Base-by-base conservation (phyloP, 2,888 invertebrate genomes). In the Cephus pulcher region DNA sequence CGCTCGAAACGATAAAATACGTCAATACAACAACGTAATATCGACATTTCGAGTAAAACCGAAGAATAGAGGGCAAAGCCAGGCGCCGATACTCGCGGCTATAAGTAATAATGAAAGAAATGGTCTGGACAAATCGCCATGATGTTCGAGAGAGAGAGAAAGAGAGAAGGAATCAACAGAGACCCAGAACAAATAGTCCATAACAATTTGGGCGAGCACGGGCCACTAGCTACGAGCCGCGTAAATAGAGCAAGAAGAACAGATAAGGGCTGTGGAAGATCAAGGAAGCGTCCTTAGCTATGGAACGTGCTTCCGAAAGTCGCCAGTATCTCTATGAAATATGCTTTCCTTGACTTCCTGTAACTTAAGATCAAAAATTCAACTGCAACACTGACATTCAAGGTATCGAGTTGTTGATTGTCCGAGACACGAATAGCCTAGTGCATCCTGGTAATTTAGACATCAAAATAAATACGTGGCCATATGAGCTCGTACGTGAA, bases 81-180 rank as follows among this genome's bases (percentile, higher is more conserved):
- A 40, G 15, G 37, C 37, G 37, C 37, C 12, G 12, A 40, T 15
- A 15, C 15, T 4, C 12, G 37, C 37, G 37, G 4, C 37, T 75
- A 12, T 56, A 68, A 68, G 74, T 74, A 34, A 74, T 76, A 76
- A 79, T 79, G 79, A 74, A 74, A 76, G 73, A 79, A 79, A 79
- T 76, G 79, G 74, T 12, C 30, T 40, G 71, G 56, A 78, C 35
- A 32, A 69, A 75, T 11, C 12, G 73, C 37, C 37, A 34, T 69
- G 76, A 76, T 73, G 76, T 69, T 33, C 37, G 74, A 79, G 76
- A 79, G 70, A 79, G 70, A 69, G n/a, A 69, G 69, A 69, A 1
- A 23, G 23, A 69, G 69, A 69, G 69, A 79, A 69, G 69, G 40
- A 37, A 76, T 69, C 40, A 76, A 79, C 74, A 79, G 32, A 33